Conservation (phyloP, 2,888 invertebrate species). For the Tolmerus cingulatus region DNA sequence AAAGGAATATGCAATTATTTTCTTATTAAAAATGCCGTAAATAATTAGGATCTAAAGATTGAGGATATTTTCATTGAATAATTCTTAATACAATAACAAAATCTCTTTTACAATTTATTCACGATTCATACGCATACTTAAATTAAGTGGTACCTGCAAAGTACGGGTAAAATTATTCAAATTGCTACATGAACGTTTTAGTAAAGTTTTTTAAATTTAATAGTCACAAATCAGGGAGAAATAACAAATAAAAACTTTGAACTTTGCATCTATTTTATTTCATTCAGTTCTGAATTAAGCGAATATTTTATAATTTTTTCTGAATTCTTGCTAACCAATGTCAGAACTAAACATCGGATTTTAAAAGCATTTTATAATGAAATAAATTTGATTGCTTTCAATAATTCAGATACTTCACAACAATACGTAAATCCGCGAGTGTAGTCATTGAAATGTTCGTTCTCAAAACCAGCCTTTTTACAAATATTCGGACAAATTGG, state of each 20-base stretch:
- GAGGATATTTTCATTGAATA: no score
- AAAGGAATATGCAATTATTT: no score
- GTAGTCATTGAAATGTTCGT: background rate
- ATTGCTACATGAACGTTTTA: no score
- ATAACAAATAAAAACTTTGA: no score
- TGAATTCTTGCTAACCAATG: background rate
- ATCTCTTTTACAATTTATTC: no score
- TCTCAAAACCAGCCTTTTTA: conserved; percentile 54
- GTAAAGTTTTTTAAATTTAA: no score
- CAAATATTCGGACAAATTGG: conserved; percentile 61
- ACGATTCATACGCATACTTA: no score
- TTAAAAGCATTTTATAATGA: background rate
- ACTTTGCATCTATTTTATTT: background rate
- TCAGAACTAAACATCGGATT: background rate
- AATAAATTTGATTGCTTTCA: background rate
- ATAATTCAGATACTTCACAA: background rate
- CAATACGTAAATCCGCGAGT: conserved; percentile 12
- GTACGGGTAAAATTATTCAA: no score
- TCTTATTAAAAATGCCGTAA: no score
- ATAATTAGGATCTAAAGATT: no score
- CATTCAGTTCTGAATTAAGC: background rate
- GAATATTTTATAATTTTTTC: background rate
- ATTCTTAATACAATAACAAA: no score
- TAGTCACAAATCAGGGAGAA: background rate
- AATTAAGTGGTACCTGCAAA: no score